Percentiles rank a stretch among this genome's conserved stretches.
These are phyloP conservation scores for Platerodrilus igneus DNA, from an alignment of 2,888 invertebrate species.

Conservation along the genomic window DNA sequence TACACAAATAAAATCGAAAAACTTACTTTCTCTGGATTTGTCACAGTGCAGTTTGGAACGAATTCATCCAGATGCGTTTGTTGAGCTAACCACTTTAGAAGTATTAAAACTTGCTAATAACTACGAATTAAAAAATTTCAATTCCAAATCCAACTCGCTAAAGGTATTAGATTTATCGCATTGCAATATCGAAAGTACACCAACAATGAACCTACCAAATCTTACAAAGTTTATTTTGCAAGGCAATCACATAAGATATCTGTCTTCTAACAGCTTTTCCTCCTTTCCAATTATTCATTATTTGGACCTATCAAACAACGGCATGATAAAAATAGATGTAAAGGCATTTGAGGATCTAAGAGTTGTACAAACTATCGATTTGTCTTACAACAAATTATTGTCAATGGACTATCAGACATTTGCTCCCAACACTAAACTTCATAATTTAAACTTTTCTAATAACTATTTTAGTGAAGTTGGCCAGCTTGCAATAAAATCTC, in stretches of 20 bases:
- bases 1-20: constrained; percentile 32
- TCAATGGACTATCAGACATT: constrained; percentile 57
- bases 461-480: constrained; percentile 60
- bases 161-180: constrained; percentile 57
- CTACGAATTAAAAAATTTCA: constrained; percentile 48
- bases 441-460: constrained; percentile 59
- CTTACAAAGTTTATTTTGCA: constrained; percentile 56
- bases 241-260: constrained; percentile 59
- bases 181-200: constrained; percentile 58
- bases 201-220: constrained; percentile 58
- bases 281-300: constrained; percentile 58
- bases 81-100: constrained; percentile 56
- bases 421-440: constrained; percentile 56
- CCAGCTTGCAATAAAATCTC: constrained; percentile 55
- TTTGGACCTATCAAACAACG: constrained; percentile 64
- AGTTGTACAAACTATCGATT: constrained; percentile 58
- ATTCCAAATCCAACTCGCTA: constrained; percentile 53
- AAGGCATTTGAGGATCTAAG: constrained; percentile 59
- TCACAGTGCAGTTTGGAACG: constrained; percentile 55
- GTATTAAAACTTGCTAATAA: constrained; percentile 61
- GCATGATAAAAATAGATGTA: constrained; percentile 56
- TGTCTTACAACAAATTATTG: constrained; percentile 66
- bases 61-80: constrained; percentile 53
- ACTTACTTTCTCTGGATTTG: constrained; percentile 51
- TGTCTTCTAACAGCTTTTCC: constrained; percentile 57